Conservation (phyloP, 2,113 vertebrate species). For the Hucho hucho region DNA sequence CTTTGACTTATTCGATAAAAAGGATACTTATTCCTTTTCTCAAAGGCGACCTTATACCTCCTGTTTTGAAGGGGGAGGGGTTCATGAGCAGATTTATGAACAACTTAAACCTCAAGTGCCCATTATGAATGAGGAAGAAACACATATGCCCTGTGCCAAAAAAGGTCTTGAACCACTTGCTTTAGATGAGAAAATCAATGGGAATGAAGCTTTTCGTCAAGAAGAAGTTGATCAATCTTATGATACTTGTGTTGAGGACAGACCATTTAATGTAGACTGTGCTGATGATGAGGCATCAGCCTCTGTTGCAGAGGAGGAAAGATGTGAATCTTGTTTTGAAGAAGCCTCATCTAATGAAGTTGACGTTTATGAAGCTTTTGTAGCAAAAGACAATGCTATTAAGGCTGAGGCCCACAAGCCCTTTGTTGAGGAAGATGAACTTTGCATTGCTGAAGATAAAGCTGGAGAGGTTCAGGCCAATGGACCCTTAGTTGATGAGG, state of each 20-base stretch:
- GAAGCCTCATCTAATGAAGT: neutral
- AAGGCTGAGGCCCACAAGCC: conserved; percentile 4
- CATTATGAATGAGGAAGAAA: conserved; percentile 10
- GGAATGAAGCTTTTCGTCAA: neutral
- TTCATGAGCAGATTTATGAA: conserved; percentile 52
- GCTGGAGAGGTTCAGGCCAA: neutral
- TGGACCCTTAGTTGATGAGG: neutral
- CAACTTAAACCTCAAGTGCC: conserved; percentile 5
- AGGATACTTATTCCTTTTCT: conserved; percentile 8
- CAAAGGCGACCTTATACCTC: conserved; percentile 56
- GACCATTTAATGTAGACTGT: conserved; percentile 27
- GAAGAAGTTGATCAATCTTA: conserved; percentile 17
- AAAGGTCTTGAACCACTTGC: neutral
- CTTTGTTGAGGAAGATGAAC: conserved; percentile 19
- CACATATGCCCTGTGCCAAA: neutral
- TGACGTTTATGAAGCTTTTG: neutral
- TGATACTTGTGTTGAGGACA: conserved; percentile 28
- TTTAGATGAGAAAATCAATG: too few relatives aligned
- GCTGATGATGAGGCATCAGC: neutral
- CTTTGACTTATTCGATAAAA: conserved; percentile 63
- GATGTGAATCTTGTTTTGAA: conserved; percentile 3
- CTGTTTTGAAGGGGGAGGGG: conserved; percentile 67
- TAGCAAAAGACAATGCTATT: conserved; percentile 5
- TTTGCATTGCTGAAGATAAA: conserved; percentile 31
- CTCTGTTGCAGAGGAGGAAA: conserved; percentile 14